phyloP scores from a whole-genome alignment of 1,140 invertebrate genomes.

The Holotrichia oblita region DNA sequence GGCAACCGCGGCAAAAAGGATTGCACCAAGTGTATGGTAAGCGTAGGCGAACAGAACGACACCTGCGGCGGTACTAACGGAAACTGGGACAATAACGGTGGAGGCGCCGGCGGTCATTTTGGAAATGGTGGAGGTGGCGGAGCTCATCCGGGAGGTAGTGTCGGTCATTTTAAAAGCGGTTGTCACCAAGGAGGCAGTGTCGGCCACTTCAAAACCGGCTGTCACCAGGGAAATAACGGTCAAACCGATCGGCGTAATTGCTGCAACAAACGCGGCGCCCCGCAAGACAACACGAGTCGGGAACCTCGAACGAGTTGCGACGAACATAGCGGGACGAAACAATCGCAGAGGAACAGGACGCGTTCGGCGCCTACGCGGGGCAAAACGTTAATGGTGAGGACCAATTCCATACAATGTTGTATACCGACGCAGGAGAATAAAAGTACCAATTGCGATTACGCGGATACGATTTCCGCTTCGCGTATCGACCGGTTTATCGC shows the following conservation, averaged over 20 bases:
- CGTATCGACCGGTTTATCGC: neutral
- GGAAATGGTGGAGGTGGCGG: neutral
- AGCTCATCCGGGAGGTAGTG: too few relatives aligned
- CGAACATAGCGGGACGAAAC: neutral
- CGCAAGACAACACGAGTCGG: too few relatives aligned
- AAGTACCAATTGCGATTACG: neutral
- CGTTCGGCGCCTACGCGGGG: neutral
- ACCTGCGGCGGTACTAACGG: neutral
- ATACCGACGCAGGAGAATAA: neutral
- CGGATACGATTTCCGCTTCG: neutral
- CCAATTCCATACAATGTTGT: conserved; percentile 11
- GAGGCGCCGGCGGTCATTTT: neutral
- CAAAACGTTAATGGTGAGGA: conserved; percentile 30
- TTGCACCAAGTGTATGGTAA: neutral
- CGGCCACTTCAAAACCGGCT: too few relatives aligned
- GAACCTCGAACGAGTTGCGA: neutral
- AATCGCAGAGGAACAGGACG: neutral
- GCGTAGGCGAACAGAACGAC: neutral
- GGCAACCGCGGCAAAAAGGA: neutral
- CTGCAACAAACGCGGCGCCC: neutral
- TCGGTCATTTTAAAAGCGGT: too few relatives aligned
- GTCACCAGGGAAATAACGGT: too few relatives aligned
- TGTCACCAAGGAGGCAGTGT: too few relatives aligned
- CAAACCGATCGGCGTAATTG: too few relatives aligned
- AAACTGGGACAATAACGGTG: neutral